Evolutionary conservation across 2,797 vertebrate genomes (phyloP).

Genomic region (Thripadectes ignobilis): DNA sequence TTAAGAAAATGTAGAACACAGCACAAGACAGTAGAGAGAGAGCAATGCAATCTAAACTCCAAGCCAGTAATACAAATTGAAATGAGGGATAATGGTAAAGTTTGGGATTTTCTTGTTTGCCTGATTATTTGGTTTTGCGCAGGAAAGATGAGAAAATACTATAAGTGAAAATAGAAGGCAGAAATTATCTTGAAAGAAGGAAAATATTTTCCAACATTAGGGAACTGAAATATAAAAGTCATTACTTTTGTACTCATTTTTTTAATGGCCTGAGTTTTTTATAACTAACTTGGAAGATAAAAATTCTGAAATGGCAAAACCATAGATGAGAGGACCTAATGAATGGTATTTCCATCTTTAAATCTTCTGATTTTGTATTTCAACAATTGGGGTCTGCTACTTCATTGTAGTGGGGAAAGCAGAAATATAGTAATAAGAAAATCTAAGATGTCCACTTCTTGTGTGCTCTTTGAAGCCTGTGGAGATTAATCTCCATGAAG

Average conservation of each 20-base stretch:
- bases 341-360: not conserved
- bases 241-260: not conserved
- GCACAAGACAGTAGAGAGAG: not conserved
- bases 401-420: not conserved
- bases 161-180: not conserved
- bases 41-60: not conserved
- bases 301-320: not conserved
- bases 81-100: not conserved
- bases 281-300: not conserved
- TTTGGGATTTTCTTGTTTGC: not conserved
- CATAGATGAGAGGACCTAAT: not conserved
- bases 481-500: not conserved
- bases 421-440: not conserved
- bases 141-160: not conserved
- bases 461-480: not conserved
- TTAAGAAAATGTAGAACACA: not conserved
- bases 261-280: not conserved
- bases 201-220: not conserved
- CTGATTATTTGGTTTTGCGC: not conserved
- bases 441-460: not conserved
- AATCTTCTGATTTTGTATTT: not conserved
- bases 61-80: not conserved
- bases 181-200: not conserved
- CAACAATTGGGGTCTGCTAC: not conserved
- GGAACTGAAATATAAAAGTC: not conserved